Conservation (phyloP, 2,888 invertebrate genomes). For the Furcula furcula region DNA sequence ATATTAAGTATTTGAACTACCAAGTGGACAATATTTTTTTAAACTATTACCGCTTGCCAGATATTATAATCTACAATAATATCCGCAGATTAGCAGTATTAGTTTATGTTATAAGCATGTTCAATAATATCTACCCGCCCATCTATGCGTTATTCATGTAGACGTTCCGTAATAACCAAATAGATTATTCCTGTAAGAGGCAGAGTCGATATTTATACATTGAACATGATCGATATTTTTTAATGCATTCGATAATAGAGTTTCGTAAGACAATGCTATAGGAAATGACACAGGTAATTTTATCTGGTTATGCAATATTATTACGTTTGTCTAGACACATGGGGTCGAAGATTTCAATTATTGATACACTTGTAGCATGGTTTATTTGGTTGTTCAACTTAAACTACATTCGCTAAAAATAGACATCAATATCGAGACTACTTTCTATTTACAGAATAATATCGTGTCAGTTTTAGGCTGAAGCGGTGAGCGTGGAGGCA, state of each 20-base stretch:
- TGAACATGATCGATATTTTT: not conserved
- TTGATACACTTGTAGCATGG: conserved; percentile 26
- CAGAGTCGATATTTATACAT: not conserved
- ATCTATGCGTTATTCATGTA: not conserved
- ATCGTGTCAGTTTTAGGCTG: conserved; percentile 64
- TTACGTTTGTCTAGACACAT: conserved; percentile 14
- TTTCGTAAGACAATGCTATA: conserved; percentile 2
- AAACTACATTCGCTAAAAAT: conserved; percentile 46
- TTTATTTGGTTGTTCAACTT: conserved; percentile 18
- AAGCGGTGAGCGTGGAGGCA: conserved; percentile 35
- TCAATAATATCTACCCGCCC: not conserved
- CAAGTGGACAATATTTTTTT: no score
- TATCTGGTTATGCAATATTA: conserved; percentile 18
- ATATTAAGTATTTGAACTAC: no score
- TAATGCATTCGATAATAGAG: conserved; percentile 1
- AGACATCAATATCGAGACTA: conserved; percentile 55
- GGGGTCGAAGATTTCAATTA: conserved; percentile 28
- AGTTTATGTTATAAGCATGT: conserved; percentile 1
- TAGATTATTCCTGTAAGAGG: not conserved
- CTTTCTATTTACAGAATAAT: conserved; percentile 72
- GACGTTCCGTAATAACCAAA: not conserved
- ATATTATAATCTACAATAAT: not conserved
- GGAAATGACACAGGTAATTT: conserved; percentile 2
- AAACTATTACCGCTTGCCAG: not conserved
- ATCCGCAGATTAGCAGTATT: not conserved